Conservation (phyloP, 2,797 vertebrate genomes). For the Paratrypauchen microcephalus region DNA sequence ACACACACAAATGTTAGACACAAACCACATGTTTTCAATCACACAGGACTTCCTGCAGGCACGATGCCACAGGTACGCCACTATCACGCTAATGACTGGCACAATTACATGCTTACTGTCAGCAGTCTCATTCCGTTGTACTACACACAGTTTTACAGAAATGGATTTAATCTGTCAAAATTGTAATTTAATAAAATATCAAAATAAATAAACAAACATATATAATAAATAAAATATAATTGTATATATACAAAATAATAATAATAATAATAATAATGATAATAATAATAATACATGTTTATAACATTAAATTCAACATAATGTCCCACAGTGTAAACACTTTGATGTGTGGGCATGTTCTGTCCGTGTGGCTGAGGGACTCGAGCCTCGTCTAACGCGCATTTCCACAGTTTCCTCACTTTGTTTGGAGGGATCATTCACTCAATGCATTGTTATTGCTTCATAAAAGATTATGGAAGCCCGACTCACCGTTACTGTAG, state of each 20-base stretch:
- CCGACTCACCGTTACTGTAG: conserved; percentile 90
- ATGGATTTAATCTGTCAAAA: background rate
- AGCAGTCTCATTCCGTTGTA: background rate
- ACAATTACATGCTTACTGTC: background rate
- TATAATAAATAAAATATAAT: too few species aligned
- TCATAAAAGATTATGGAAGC: conserved; percentile 44
- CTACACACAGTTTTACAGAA: background rate
- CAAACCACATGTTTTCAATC: conserved; percentile 6
- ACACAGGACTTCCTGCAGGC: conserved; percentile 17
- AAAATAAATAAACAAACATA: too few species aligned
- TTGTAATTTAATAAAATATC: background rate
- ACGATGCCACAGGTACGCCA: background rate
- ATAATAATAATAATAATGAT: background rate
- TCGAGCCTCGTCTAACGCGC: conserved; percentile 17
- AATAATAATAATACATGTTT: background rate
- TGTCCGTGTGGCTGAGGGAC: background rate
- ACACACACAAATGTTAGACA: conserved; percentile 24
- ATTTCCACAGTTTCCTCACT: conserved; percentile 32
- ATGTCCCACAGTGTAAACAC: background rate
- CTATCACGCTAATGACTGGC: background rate
- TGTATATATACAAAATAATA: too few species aligned
- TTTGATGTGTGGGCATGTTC: background rate
- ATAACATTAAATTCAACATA: background rate
- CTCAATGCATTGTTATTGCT: conserved; percentile 38
- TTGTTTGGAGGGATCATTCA: conserved; percentile 31